Evolutionary conservation across 2,797 vertebrate genomes (phyloP).

Genomic region (Silurus aristotelis): DNA sequence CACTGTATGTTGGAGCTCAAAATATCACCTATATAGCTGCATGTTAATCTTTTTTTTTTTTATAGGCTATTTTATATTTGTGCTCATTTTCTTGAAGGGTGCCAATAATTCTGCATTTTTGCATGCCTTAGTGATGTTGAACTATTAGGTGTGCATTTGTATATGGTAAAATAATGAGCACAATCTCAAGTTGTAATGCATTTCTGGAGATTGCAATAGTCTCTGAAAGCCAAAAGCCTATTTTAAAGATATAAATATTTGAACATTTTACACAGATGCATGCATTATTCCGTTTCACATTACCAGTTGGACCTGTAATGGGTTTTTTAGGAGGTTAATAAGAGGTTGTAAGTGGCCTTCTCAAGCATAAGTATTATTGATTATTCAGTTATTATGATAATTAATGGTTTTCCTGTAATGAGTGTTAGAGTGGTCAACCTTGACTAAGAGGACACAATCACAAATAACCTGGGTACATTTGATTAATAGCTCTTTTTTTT

Average conservation of each 20-base stretch:
- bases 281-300: constrained; percentile 37
- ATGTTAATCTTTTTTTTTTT: not conserved
- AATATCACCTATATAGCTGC: not conserved
- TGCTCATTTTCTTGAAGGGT: not conserved
- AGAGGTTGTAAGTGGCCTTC: constrained; percentile 32
- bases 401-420: constrained; percentile 36
- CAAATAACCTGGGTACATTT: not conserved
- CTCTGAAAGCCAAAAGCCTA: constrained; percentile 34
- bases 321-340: constrained; percentile 41
- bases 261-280: constrained; percentile 32
- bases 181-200: not conserved
- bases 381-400: constrained; percentile 42
- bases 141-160: not conserved
- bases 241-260: constrained; percentile 36
- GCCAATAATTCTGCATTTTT: not conserved
- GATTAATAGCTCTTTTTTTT: not conserved
- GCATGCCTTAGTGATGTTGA: not conserved
- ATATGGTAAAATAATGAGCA: not conserved
- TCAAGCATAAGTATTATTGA: constrained; percentile 38
- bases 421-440: constrained; percentile 7
- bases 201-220: not conserved
- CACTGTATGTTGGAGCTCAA: not conserved
- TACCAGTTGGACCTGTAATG: constrained; percentile 39
- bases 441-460: not conserved
- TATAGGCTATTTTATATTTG: not conserved